Evolutionary conservation across 2,797 vertebrate genomes (phyloP), one percentile per base, ranked within the genome.

Genomic region (Decapterus maruadsi): DNA sequence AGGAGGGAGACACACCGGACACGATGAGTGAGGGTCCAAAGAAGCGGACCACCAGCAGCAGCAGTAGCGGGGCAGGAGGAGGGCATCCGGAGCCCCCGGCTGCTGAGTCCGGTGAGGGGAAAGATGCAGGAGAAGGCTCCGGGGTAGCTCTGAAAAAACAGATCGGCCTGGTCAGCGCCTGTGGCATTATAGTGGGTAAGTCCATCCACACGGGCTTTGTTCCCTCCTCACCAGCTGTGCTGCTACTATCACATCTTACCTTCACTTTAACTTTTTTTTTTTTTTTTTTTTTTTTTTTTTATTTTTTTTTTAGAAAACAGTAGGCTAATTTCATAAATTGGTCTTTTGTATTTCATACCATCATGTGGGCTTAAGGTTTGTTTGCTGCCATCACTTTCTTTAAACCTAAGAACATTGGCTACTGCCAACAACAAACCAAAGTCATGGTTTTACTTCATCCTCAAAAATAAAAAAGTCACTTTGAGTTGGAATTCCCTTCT

Each of bases 141-240:
- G 93, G 89, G 4, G 96, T 97, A 29, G 91, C 93, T 38, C 92
- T 97, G 77, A 96, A 96, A 80, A 96, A 97, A 59, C 93, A 96
- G 78, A 97, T 97, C 13, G 96, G 96, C 64, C 92, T 97, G 6
- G 75, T 95, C 59, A 96, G 96, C 61, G 96, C 95, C n/a, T 97
- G 96, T 80, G 95, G 94, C 13, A 96, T 97, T 65, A 96, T 96
- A 40, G 93, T 97, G 48, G 96, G 96, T 96, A 58, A 96, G 96
- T 82, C 1, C 13, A 22, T 16, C 10, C 31, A 45, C 53, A 54
- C 6, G 4, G 8, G 6, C 29, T 16, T 54, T 12, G 13, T 8
- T 6, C 1, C 34, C 34, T 36, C 34, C 34, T 36, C 34, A 36
- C 8, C 34, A 12, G 6, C 20, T n/a, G 62, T 12, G 13, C 19